Percentiles rank a stretch among this genome's conserved stretches.
These are phyloP conservation scores for Spinus pinus DNA, from an alignment of 2,797 vertebrate genomes.

Conservation along the genomic window DNA sequence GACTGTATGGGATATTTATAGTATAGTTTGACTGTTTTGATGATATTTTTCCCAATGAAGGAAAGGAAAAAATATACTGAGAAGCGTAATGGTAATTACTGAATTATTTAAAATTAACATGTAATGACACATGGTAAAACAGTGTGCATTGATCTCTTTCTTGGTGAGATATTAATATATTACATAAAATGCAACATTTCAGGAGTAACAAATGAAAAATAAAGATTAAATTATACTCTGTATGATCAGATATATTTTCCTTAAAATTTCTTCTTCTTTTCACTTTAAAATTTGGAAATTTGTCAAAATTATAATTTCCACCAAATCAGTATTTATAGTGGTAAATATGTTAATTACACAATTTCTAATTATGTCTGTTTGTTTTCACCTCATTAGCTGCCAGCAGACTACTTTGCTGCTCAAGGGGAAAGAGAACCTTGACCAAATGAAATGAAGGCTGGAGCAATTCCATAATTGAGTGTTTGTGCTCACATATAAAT, in stretches of 20 bases:
- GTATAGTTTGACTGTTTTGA: not conserved
- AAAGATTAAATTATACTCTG: not conserved
- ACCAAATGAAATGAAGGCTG: slow-evolving; percentile 23
- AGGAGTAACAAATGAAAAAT: not conserved
- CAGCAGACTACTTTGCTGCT: not conserved
- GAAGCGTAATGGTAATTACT: not conserved
- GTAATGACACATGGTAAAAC: not conserved
- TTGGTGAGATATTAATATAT: not conserved
- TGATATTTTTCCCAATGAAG: not conserved
- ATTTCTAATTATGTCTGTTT: slow-evolving; percentile 8
- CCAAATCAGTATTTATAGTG: not conserved
- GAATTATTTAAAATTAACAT: not conserved
- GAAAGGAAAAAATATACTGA: not conserved
- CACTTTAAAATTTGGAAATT: not conserved
- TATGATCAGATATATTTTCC: not conserved
- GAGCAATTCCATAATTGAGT: slow-evolving; percentile 10
- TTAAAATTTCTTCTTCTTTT: not conserved
- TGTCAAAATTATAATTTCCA: not conserved
- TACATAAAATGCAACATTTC: not conserved
- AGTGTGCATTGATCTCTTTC: not conserved
- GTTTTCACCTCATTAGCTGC: slow-evolving; percentile 39
- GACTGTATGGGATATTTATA: not conserved
- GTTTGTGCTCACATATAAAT: not conserved
- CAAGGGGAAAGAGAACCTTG: slow-evolving; percentile 5
- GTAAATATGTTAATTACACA: slow-evolving; percentile 6